phyloP scores from a whole-genome alignment of 2,797 vertebrate species.

The Cuculus canorus region DNA sequence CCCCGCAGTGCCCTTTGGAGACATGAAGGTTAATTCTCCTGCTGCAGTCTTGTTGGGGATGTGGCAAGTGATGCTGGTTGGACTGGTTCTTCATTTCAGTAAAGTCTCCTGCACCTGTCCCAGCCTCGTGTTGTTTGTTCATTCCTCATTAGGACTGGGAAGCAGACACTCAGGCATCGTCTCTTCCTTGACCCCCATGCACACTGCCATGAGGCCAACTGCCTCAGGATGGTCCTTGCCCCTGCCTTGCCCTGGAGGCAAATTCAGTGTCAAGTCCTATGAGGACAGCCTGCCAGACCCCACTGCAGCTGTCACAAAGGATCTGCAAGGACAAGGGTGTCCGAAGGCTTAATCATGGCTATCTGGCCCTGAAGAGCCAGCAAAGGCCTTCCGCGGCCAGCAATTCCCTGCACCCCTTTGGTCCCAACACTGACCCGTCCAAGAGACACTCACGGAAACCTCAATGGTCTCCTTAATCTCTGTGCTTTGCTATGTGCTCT shows the following conservation, averaged over 20 bases:
- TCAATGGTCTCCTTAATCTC: neutral
- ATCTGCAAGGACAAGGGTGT: neutral
- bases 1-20: rapidly evolving
- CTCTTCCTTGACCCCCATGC: too few species aligned
- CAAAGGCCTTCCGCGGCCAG: neutral
- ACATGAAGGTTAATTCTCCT: neutral
- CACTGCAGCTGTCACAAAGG: neutral
- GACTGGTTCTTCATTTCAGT: neutral
- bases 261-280: neutral
- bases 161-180: neutral
- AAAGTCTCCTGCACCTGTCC: neutral
- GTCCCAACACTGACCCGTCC: neutral
- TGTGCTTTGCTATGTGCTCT: neutral
- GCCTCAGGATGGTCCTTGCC: neutral
- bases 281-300: neutral
- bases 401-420: neutral
- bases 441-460: neutral
- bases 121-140: neutral
- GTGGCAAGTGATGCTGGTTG: neutral
- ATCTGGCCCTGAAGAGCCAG: neutral
- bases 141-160: rapidly evolving
- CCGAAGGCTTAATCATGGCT: neutral
- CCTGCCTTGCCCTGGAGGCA: neutral
- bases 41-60: neutral
- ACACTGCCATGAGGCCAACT: rapidly evolving